phyloP scores from a whole-genome alignment of 35 echinoderm and acorn worm species.

The Apostichopus japonicus region DNA sequence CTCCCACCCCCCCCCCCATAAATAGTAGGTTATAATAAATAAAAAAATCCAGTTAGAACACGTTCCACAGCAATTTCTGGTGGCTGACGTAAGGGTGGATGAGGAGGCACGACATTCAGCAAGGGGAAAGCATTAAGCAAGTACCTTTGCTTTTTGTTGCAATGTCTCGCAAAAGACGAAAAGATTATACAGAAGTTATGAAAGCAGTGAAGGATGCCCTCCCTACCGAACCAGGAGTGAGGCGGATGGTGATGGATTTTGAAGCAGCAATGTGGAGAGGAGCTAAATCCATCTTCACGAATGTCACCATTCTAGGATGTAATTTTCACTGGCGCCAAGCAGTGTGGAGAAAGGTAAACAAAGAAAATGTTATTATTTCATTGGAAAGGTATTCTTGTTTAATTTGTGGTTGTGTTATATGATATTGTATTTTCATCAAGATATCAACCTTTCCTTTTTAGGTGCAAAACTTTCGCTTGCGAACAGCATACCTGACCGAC shows the following conservation, averaged over 20 bases:
- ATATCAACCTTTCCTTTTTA: not conserved
- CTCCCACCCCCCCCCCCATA: no score
- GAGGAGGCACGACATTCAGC: no score
- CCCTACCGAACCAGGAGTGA: not conserved
- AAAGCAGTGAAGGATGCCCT: not conserved
- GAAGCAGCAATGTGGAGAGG: no score
- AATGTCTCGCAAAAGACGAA: constrained; percentile 31
- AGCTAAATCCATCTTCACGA: not conserved
- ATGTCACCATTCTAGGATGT: constrained; percentile 1
- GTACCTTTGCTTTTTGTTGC: constrained; percentile 7
- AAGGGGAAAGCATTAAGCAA: not conserved
- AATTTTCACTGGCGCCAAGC: not conserved
- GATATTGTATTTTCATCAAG: no score
- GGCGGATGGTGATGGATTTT: no score
- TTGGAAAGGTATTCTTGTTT: no score
- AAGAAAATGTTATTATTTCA: not conserved
- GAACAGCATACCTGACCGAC: not conserved
- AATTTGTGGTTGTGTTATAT: no score
- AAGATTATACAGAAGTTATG: constrained; percentile 51
- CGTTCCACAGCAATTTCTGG: no score
- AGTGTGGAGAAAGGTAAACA: not conserved
- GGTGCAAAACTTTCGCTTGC: constrained; percentile 2
- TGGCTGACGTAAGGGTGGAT: no score
- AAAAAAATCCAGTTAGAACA: no score
- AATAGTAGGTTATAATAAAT: no score